phyloP scores from a whole-genome alignment of 2,888 invertebrate genomes.

The Auanema freiburgensis region DNA sequence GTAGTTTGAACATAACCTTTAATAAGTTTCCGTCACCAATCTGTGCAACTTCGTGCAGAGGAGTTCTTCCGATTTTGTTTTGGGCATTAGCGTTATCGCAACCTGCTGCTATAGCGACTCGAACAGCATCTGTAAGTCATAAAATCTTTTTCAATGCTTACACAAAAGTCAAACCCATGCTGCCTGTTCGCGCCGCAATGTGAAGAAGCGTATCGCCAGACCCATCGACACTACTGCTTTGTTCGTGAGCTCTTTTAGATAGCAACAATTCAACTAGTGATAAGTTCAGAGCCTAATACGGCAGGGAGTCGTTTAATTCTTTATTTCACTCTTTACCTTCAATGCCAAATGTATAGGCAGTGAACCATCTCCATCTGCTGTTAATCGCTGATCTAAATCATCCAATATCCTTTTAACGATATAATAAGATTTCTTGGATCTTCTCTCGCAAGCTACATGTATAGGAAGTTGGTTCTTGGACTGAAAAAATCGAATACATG shows the following conservation, averaged over 20 bases:
- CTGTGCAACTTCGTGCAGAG: slow-evolving; percentile 90
- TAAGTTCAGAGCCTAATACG: slow-evolving; percentile 80
- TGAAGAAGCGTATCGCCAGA: slow-evolving; percentile 92
- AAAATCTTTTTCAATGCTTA: background rate
- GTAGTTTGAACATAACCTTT: slow-evolving; percentile 90
- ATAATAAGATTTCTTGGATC: slow-evolving; percentile 87
- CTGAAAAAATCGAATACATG: slow-evolving; percentile 68
- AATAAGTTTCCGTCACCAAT: slow-evolving; percentile 92
- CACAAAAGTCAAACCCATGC: slow-evolving; percentile 72
- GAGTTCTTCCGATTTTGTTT: slow-evolving; percentile 88
- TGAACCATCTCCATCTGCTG: slow-evolving; percentile 49
- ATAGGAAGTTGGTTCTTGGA: slow-evolving; percentile 89
- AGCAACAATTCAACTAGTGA: slow-evolving; percentile 91
- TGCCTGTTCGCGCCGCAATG: slow-evolving; percentile 78
- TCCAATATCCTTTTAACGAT: slow-evolving; percentile 83
- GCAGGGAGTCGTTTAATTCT: too few relatives aligned
- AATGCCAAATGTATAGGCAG: slow-evolving; percentile 60
- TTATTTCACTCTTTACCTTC: slow-evolving; percentile 19
- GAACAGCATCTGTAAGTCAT: slow-evolving; percentile 36
- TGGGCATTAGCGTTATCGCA: slow-evolving; percentile 88
- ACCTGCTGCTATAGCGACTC: slow-evolving; percentile 53
- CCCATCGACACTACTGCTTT: slow-evolving; percentile 71
- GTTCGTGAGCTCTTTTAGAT: slow-evolving; percentile 80
- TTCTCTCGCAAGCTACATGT: slow-evolving; percentile 89
- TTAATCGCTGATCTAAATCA: slow-evolving; percentile 83